A percentile compares a stretch with the other conserved stretches of the same genome.
phyloP scores from a whole-genome alignment of 92 coral and sea anemone genomes.

The Chrysogorgia sp. region DNA sequence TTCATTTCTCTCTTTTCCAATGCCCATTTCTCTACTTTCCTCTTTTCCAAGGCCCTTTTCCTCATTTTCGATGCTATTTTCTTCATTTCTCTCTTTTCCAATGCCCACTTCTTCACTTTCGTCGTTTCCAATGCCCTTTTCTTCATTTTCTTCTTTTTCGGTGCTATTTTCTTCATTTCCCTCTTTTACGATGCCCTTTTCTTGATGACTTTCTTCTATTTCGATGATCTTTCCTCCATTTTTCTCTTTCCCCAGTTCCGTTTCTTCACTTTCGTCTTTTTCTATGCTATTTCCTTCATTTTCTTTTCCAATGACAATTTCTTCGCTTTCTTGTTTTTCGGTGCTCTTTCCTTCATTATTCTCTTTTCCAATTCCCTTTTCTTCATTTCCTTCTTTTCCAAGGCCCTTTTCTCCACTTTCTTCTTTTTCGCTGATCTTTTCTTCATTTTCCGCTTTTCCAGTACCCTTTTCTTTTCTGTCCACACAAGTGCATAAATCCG shows the following conservation, averaged over 20 bases:
- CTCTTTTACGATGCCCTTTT: background rate
- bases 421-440: background rate
- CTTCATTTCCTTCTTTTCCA: constrained; percentile 1
- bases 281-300: background rate
- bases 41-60: background rate
- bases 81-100: background rate
- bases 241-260: background rate
- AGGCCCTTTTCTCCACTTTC: background rate
- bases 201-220: constrained; percentile 7
- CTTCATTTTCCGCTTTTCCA: background rate
- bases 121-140: background rate
- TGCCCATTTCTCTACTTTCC: background rate
- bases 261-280: constrained; percentile 11
- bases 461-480: background rate
- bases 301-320: background rate
- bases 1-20: constrained; percentile 3
- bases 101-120: background rate
- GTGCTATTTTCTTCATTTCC: background rate
- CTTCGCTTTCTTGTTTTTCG: constrained; percentile 32
- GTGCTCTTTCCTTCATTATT: background rate
- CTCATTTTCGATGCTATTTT: background rate
- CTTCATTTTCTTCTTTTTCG: background rate
- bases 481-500: too few relatives aligned
- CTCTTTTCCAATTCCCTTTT: background rate
- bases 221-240: background rate